phyloP scores from a whole-genome alignment of 2,797 vertebrate species.

The Halcyon badia region DNA sequence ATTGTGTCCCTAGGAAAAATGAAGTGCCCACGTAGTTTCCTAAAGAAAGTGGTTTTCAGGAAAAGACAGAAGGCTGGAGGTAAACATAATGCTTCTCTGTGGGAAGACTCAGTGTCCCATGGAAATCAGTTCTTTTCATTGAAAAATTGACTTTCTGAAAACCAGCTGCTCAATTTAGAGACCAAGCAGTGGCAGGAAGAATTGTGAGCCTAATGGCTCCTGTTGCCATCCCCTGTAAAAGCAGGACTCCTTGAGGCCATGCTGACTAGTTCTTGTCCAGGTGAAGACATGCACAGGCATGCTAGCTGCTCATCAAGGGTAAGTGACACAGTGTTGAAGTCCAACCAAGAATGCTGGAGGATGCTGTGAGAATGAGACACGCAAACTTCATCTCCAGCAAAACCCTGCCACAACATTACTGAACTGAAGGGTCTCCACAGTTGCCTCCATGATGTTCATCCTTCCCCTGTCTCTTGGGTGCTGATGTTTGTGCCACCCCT shows the following conservation, averaged over 20 bases:
- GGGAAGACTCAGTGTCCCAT: conserved; percentile 30
- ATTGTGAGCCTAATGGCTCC: not conserved
- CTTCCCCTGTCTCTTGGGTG: not conserved
- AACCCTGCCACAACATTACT: not conserved
- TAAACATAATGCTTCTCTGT: conserved; percentile 60
- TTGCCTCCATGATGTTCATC: not conserved
- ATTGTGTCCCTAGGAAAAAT: not conserved
- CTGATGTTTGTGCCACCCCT: not conserved
- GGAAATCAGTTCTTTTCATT: conserved; percentile 35
- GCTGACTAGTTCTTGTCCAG: not conserved
- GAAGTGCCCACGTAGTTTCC: not conserved
- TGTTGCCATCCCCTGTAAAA: not conserved
- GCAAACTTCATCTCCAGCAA: not conserved
- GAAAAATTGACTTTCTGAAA: not conserved
- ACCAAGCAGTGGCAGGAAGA: not conserved
- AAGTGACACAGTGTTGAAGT: not conserved
- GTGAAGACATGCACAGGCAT: accelerated
- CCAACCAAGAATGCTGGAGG: not conserved
- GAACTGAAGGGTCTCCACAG: not conserved
- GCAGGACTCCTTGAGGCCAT: accelerated
- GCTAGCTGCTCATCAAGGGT: not conserved
- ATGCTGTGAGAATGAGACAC: not conserved
- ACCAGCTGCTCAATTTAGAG: not conserved
- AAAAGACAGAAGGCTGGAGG: conserved; percentile 56
- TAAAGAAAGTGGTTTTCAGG: conserved; percentile 17